Evolutionary conservation across 2,113 vertebrate genomes (phyloP).

Genomic region (Takifugu bimaculatus): DNA sequence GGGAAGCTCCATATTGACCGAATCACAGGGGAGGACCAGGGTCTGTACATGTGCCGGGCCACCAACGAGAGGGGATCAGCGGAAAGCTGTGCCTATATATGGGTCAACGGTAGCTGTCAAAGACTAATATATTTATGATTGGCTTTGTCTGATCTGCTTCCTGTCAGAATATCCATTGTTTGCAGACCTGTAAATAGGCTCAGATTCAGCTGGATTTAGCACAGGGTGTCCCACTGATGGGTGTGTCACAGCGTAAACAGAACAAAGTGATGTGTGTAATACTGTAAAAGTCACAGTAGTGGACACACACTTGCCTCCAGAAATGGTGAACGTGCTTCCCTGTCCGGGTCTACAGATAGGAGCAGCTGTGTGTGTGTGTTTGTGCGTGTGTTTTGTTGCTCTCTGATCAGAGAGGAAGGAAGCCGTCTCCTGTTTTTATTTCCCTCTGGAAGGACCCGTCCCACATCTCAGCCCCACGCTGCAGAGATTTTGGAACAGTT

Average conservation of each 20-base stretch:
- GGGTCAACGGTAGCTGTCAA: conserved; percentile 79
- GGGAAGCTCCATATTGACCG: conserved; percentile 88
- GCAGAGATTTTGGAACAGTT: conserved; percentile 57
- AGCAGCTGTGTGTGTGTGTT: conserved; percentile 47
- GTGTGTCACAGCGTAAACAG: no score
- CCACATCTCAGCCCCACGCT: conserved; percentile 65
- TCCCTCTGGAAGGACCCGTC: conserved; percentile 78
- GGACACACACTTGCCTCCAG: conserved; percentile 4
- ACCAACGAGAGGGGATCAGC: conserved; percentile 85
- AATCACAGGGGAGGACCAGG: conserved; percentile 87
- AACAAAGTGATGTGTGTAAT: neutral
- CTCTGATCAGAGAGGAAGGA: conserved; percentile 86
- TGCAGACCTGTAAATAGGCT: conserved; percentile 30
- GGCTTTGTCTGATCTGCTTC: conserved; percentile 36
- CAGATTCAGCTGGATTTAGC: conserved; percentile 7
- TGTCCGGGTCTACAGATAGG: conserved; percentile 30
- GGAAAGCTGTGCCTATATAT: conserved; percentile 84
- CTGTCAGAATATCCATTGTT: conserved; percentile 45
- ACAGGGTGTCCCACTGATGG: conserved; percentile 15
- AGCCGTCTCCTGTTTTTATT: conserved; percentile 89
- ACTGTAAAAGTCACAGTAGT: conserved; percentile 13
- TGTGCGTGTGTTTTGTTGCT: conserved; percentile 49
- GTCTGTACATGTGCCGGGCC: conserved; percentile 85
- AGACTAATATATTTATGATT: neutral
- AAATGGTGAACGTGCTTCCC: conserved; percentile 31